Evolutionary conservation across 2,888 invertebrate species (phyloP).

Genomic region (Atherix ibis): DNA sequence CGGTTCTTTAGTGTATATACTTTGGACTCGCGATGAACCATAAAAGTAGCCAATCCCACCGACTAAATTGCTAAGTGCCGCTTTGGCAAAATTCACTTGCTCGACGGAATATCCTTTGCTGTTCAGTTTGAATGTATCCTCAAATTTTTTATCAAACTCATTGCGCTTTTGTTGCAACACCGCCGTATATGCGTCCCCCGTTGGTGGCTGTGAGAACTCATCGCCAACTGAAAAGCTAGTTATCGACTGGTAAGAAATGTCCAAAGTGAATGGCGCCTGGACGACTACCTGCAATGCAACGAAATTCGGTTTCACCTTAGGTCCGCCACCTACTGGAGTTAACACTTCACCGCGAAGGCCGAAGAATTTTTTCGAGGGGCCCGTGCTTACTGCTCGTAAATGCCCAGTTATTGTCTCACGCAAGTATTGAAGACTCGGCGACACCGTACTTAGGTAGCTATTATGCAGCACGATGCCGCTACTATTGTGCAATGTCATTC

Average conservation of each 20-base stretch:
- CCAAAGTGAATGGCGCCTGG: conserved; percentile 64
- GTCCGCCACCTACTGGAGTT: conserved; percentile 34
- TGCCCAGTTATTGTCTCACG: conserved; percentile 61
- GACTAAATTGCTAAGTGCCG: conserved; percentile 82
- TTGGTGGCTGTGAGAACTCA: conserved; percentile 33
- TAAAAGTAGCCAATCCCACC: conserved; percentile 97
- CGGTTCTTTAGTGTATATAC: conserved; percentile 61
- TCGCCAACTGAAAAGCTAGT: conserved; percentile 39
- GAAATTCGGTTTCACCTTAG: conserved; percentile 59
- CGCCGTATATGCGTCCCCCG: conserved; percentile 49
- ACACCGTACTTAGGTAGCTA: conserved; percentile 55
- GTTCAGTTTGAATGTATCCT: conserved; percentile 57
- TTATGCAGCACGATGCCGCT: conserved; percentile 48
- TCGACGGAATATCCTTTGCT: conserved; percentile 50
- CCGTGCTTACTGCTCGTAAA: conserved; percentile 43
- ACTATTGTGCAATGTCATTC: conserved; percentile 29
- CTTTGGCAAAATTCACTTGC: conserved; percentile 60
- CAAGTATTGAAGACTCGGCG: conserved; percentile 51
- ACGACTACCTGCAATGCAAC: conserved; percentile 62
- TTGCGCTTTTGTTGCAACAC: conserved; percentile 42
- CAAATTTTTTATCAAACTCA: conserved; percentile 64
- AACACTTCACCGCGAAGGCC: conserved; percentile 46
- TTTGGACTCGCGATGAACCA: conserved; percentile 75
- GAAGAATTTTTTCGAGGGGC: conserved; percentile 37
- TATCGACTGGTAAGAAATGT: conserved; percentile 68